phyloP scores from a whole-genome alignment of 1,140 invertebrate species.

The Drosophila persimilis region DNA sequence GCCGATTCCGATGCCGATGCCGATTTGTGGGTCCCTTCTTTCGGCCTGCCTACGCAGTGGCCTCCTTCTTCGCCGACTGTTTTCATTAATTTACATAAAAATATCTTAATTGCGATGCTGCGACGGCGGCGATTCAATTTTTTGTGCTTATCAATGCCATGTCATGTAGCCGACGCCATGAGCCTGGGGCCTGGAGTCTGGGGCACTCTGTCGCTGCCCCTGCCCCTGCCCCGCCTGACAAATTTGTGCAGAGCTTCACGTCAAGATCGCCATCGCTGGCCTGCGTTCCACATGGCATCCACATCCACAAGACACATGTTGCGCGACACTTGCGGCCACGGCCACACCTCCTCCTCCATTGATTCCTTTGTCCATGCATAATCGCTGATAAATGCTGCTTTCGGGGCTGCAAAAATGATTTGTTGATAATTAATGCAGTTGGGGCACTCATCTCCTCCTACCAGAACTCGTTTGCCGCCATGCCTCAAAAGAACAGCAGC shows the following conservation, averaged over 20 bases:
- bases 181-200: not conserved
- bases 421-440: constrained; percentile 80
- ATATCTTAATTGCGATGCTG: constrained; percentile 72
- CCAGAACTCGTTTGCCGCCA: constrained; percentile 60
- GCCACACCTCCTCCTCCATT: constrained; percentile 1
- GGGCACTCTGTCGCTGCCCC: too few species aligned
- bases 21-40: constrained; percentile 1
- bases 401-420: constrained; percentile 78
- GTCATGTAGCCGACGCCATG: constrained; percentile 67
- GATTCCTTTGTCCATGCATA: constrained; percentile 60
- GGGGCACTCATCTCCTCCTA: constrained; percentile 13
- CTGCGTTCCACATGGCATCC: constrained; percentile 44
- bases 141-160: constrained; percentile 66
- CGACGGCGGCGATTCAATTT: constrained; percentile 30
- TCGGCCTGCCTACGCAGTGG: constrained; percentile 14
- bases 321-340: constrained; percentile 58
- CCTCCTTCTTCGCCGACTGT: constrained; percentile 14
- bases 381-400: constrained; percentile 78
- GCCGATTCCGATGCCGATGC: not conserved
- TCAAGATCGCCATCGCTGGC: constrained; percentile 44
- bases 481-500: constrained; percentile 59
- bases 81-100: constrained; percentile 78
- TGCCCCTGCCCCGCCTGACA: constrained; percentile 34
- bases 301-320: constrained; percentile 67
- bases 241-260: constrained; percentile 35